These are phyloP conservation scores for Limnephilus rhombicus DNA, from an alignment of 2,888 invertebrate genomes.

Conservation along the genomic window DNA sequence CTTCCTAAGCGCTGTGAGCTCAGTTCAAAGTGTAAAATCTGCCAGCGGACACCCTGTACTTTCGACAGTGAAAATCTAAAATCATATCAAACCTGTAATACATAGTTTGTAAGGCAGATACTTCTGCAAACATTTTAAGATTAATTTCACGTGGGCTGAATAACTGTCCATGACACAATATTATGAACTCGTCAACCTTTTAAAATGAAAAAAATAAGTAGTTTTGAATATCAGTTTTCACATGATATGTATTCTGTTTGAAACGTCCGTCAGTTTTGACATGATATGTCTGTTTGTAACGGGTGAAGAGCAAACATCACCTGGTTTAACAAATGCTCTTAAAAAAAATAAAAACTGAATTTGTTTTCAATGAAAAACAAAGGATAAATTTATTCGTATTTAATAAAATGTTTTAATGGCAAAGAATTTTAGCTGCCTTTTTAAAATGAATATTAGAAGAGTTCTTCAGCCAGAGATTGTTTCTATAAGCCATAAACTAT, in stretches of 20 bases:
- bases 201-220: too few relatives aligned
- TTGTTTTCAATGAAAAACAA: background rate
- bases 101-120: too few relatives aligned
- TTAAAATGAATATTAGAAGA: background rate
- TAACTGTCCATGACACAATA: too few relatives aligned
- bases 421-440: background rate
- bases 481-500: too few relatives aligned
- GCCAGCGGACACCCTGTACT: too few relatives aligned
- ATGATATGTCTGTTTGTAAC: background rate
- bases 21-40: too few relatives aligned
- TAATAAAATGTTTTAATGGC: background rate
- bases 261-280: background rate
- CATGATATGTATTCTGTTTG: background rate
- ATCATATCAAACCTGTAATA: too few relatives aligned
- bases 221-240: background rate
- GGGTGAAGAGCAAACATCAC: background rate
- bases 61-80: too few relatives aligned
- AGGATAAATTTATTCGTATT: background rate
- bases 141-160: too few relatives aligned
- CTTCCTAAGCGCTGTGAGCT: too few relatives aligned
- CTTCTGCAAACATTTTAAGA: too few relatives aligned
- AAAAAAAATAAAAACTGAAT: background rate
- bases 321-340: background rate
- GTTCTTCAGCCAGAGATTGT: background rate
- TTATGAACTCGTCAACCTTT: too few relatives aligned